phyloP scores from a whole-genome alignment of 2,797 vertebrate genomes.

The Sebastes steindachneri region DNA sequence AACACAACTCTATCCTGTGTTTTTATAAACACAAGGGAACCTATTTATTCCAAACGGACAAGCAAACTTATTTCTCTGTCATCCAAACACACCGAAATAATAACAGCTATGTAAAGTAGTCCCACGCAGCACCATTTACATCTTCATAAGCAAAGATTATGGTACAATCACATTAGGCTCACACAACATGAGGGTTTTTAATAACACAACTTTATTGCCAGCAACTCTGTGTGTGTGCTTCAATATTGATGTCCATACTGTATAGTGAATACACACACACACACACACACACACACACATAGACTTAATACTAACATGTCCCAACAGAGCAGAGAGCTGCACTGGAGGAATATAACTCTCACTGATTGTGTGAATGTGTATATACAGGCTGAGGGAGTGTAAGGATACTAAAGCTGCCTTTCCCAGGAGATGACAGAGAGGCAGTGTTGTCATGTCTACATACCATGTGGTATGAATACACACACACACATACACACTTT shows the following conservation, averaged over 20 bases:
- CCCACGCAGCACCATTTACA: constrained; percentile 60
- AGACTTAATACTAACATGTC: constrained; percentile 2
- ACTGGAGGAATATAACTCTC: constrained; percentile 31
- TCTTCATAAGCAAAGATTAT: constrained; percentile 69
- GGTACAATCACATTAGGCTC: constrained; percentile 63
- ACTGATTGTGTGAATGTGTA: constrained; percentile 15
- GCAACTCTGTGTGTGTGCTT: constrained; percentile 23
- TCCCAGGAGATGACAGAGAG: constrained; percentile 74
- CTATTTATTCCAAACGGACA: constrained; percentile 56
- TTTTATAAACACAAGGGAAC: constrained; percentile 58
- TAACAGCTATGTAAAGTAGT: constrained; percentile 66
- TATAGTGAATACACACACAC: constrained; percentile 8
- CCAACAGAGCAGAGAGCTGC: constrained; percentile 25
- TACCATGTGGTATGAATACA: constrained; percentile 1
- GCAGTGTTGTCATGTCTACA: constrained; percentile 42
- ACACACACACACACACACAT: constrained; percentile 20
- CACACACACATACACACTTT: neutral
- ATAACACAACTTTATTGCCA: constrained; percentile 68
- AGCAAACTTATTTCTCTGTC: constrained; percentile 52
- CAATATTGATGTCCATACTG: constrained; percentile 29
- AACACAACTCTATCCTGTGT: constrained; percentile 12
- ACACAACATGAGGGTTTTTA: constrained; percentile 62
- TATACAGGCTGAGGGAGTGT: constrained; percentile 17
- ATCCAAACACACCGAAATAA: constrained; percentile 58
- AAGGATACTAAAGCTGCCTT: constrained; percentile 51